Evolutionary conservation across 2,113 vertebrate genomes (phyloP).

Genomic region (Nannospalax galili): DNA sequence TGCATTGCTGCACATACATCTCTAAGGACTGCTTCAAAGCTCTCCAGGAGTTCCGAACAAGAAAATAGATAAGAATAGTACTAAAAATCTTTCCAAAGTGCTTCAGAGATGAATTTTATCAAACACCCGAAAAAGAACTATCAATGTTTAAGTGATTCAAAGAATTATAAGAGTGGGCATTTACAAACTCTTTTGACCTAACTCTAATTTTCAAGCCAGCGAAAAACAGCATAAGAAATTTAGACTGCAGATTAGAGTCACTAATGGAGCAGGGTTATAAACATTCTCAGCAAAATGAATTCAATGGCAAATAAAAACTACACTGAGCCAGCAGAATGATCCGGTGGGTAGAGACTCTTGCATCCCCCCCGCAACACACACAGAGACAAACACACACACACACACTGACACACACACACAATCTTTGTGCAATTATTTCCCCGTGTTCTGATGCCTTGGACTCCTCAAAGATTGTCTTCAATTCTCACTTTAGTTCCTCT

Average conservation of each 20-base stretch:
- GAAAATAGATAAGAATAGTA: neutral
- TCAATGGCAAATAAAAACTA: neutral
- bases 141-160: neutral
- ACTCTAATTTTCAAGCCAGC: neutral
- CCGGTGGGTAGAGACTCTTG: neutral
- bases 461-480: neutral
- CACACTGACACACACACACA: neutral
- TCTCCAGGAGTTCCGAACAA: neutral
- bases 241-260: neutral
- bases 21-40: no score
- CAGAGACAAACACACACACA: neutral
- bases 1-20: neutral
- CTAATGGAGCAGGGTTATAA: neutral
- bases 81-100: neutral
- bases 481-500: neutral
- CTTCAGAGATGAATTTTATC: neutral
- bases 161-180: neutral
- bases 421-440: neutral
- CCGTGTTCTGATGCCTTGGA: neutral
- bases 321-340: neutral
- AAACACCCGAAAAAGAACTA: neutral
- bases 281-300: neutral
- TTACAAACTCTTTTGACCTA: neutral
- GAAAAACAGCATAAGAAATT: neutral
- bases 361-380: no score